These are phyloP conservation scores for Gerris buenoi DNA, from an alignment of 1,140 invertebrate species.

Conservation along the genomic window DNA sequence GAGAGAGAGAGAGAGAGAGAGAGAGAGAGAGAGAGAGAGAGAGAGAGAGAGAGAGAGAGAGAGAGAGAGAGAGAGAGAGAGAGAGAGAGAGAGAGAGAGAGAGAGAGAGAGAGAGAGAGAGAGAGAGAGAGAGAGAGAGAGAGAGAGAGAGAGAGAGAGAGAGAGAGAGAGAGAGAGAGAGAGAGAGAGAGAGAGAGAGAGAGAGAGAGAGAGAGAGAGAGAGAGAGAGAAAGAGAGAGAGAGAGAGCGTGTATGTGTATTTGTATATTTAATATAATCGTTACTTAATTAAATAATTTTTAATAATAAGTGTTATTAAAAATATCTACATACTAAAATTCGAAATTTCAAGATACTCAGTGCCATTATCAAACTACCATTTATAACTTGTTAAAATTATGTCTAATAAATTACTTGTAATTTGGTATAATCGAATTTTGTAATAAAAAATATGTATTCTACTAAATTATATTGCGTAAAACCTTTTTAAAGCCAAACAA, in stretches of 20 bases:
- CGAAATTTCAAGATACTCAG: too few relatives aligned
- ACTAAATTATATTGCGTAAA: too few relatives aligned
- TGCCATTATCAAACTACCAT: too few relatives aligned
- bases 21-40: slow-evolving; percentile 2
- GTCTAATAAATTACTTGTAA: too few relatives aligned
- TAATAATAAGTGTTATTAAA: neutral
- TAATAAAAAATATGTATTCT: too few relatives aligned
- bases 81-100: slow-evolving; percentile 13
- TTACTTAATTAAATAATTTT: neutral
- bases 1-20: slow-evolving; percentile 12
- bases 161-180: slow-evolving; percentile 13
- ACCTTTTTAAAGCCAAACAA: too few relatives aligned
- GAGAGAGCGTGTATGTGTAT: too few relatives aligned
- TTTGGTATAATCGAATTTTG: too few relatives aligned
- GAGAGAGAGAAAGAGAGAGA: too few relatives aligned
- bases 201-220: too few relatives aligned
- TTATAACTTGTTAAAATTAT: too few relatives aligned
- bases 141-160: slow-evolving; percentile 13
- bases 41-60: slow-evolving; percentile 9
- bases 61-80: slow-evolving; percentile 12
- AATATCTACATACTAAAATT: too few relatives aligned
- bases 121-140: slow-evolving; percentile 13
- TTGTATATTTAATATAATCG: neutral
- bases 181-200: slow-evolving; percentile 10
- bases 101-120: slow-evolving; percentile 13